phyloP scores from a whole-genome alignment of 1,140 invertebrate species.

The Nasonia vitripennis region DNA sequence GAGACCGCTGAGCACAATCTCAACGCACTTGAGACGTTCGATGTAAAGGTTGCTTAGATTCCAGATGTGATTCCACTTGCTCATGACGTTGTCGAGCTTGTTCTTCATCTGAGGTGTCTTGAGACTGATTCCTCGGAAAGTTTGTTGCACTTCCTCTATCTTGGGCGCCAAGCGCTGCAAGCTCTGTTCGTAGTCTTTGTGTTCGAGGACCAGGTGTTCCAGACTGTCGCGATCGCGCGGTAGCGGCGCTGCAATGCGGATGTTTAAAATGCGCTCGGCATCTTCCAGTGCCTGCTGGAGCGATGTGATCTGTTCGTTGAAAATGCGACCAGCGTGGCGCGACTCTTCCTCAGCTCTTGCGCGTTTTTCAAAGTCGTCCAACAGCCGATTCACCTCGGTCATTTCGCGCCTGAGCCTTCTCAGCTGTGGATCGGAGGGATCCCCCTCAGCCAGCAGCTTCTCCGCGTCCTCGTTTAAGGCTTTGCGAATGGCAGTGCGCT shows the following conservation, averaged over 20 bases:
- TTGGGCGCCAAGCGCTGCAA: constrained; percentile 84
- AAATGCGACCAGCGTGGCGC: constrained; percentile 89
- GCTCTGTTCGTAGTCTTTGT: constrained; percentile 90
- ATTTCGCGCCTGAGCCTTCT: constrained; percentile 92
- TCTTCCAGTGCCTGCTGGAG: constrained; percentile 89
- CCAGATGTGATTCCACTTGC: constrained; percentile 95
- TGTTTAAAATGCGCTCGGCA: constrained; percentile 88
- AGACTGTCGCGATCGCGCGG: constrained; percentile 90
- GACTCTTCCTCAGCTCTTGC: constrained; percentile 91
- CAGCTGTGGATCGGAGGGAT: constrained; percentile 94
- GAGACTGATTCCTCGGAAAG: constrained; percentile 86
- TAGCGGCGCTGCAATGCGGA: constrained; percentile 86
- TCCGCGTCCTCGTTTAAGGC: constrained; percentile 98
- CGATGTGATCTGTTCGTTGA: constrained; percentile 89
- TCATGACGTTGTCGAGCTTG: constrained; percentile 89
- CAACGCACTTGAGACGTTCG: constrained; percentile 93
- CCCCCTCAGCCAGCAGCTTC: constrained; percentile 94
- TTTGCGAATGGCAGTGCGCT: constrained; percentile 94
- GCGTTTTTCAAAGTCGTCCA: constrained; percentile 93
- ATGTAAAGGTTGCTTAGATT: constrained; percentile 90
- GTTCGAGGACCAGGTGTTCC: constrained; percentile 90
- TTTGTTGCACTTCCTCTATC: constrained; percentile 88
- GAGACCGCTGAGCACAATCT: constrained; percentile 90
- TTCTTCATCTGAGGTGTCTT: constrained; percentile 94
- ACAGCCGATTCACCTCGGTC: constrained; percentile 95